These are phyloP conservation scores for Pachymerium ferrugineum DNA, from an alignment of 2,888 invertebrate genomes.

Conservation along the genomic window DNA sequence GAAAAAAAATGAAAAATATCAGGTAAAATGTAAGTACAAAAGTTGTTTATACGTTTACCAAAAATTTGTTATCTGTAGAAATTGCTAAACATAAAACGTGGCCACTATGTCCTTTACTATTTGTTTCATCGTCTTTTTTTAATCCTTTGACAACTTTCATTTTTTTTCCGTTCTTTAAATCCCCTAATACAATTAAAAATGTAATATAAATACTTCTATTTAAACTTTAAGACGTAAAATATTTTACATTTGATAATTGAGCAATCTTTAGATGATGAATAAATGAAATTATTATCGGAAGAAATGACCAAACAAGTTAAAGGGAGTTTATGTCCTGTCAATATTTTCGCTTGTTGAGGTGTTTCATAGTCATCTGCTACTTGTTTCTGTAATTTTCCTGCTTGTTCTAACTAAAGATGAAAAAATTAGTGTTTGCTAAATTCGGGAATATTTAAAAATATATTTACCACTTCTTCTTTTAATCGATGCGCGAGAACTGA, in stretches of 20 bases:
- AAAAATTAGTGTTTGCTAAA: background rate
- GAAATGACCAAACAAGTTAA: conserved; percentile 76
- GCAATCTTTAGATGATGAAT: conserved; percentile 82
- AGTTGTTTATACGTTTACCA: conserved; percentile 53
- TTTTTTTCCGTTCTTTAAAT: conserved; percentile 43
- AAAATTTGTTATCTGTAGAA: conserved; percentile 72
- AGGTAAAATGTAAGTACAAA: background rate
- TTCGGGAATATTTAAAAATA: background rate
- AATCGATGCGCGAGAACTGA: conserved; percentile 65
- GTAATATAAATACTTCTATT: background rate
- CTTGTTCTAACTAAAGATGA: conserved; percentile 61
- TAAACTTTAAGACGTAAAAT: background rate
- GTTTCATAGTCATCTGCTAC: conserved; percentile 58
- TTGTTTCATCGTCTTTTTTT: conserved; percentile 41
- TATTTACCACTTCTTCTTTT: conserved; percentile 63
- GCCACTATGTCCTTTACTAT: conserved; percentile 41
- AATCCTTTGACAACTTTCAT: conserved; percentile 45
- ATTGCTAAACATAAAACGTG: conserved; percentile 63
- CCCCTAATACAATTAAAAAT: conserved; percentile 42
- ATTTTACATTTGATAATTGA: conserved; percentile 73
- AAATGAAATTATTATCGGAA: conserved; percentile 64
- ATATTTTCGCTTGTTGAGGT: conserved; percentile 45
- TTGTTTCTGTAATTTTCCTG: conserved; percentile 68
- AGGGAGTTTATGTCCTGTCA: conserved; percentile 69
- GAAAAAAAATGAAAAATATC: background rate